Evolutionary conservation across 2,888 invertebrate genomes (phyloP).

Genomic region (Eristalinus sepulchralis): DNA sequence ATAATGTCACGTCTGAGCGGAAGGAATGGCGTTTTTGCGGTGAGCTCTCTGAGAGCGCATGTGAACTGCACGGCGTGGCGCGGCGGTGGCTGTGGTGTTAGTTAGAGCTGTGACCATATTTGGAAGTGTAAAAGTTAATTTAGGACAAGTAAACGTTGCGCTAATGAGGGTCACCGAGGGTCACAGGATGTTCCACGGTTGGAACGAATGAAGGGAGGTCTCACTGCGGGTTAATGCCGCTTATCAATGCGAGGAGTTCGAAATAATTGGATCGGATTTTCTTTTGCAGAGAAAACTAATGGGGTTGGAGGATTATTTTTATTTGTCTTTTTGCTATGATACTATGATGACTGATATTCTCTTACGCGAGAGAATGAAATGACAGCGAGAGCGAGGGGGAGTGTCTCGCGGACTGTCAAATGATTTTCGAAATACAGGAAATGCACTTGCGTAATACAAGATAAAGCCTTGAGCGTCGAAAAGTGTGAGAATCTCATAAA

Average conservation of each 20-base stretch:
- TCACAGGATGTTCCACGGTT: conserved; percentile 37
- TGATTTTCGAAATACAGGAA: too few relatives aligned
- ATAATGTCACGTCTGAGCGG: conserved; percentile 68
- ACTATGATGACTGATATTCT: too few relatives aligned
- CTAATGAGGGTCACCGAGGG: conserved; percentile 61
- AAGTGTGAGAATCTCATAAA: too few relatives aligned
- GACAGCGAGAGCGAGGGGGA: too few relatives aligned
- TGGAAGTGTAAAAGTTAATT: conserved; percentile 70
- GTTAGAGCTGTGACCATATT: conserved; percentile 40
- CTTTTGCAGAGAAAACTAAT: neutral
- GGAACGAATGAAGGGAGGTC: conserved; percentile 5
- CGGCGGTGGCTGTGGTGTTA: neutral
- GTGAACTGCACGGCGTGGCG: conserved; percentile 59
- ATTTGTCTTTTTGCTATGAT: too few relatives aligned
- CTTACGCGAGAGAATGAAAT: too few relatives aligned
- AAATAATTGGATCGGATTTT: neutral
- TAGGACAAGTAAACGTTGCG: conserved; percentile 57
- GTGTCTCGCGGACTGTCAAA: too few relatives aligned
- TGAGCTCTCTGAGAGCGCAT: conserved; percentile 44
- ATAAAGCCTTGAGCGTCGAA: too few relatives aligned
- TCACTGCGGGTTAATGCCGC: conserved; percentile 26
- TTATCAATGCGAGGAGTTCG: conserved; percentile 23
- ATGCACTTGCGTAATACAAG: too few relatives aligned
- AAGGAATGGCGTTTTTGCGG: neutral
- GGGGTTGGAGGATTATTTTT: too few relatives aligned